These are phyloP conservation scores for Amphibalanus amphitrite DNA, from an alignment of 1,140 invertebrate species.

Conservation along the genomic window DNA sequence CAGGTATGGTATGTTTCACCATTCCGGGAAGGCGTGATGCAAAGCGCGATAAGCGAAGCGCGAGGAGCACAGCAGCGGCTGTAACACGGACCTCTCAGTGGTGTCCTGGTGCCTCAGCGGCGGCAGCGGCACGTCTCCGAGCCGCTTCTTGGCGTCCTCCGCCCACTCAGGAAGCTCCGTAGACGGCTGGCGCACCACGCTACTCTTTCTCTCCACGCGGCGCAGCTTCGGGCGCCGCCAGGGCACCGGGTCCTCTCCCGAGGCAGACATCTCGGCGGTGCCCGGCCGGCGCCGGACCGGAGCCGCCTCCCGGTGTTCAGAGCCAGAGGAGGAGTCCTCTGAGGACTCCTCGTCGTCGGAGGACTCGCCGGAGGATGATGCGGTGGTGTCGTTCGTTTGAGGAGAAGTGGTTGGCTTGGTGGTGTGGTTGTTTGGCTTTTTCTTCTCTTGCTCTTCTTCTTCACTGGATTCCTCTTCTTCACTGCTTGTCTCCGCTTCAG, in stretches of 20 bases:
- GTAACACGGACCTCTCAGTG: neutral
- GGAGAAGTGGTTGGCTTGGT: no score
- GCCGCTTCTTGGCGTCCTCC: neutral
- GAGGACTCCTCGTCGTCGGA: neutral
- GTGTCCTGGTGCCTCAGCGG: neutral
- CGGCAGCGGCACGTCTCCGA: neutral
- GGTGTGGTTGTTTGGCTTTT: no score
- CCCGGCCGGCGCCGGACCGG: neutral
- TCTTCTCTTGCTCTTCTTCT: no score
- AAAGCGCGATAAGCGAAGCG: neutral
- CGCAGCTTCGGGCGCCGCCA: conserved; percentile 3
- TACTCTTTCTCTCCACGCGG: neutral
- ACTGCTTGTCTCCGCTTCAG: no score
- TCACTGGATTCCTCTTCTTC: no score
- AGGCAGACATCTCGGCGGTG: neutral
- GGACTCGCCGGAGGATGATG: neutral
- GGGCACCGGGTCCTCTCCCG: neutral
- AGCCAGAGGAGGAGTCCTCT: neutral
- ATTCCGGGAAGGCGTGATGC: neutral
- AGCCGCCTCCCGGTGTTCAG: neutral
- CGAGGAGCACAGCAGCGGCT: no score
- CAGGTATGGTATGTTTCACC: neutral
- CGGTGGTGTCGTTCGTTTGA: no score
- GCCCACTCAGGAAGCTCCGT: neutral
- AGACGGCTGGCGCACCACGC: neutral